Base-by-base conservation (phyloP, 2,113 vertebrate species). In the Chlamydotis undulata region DNA sequence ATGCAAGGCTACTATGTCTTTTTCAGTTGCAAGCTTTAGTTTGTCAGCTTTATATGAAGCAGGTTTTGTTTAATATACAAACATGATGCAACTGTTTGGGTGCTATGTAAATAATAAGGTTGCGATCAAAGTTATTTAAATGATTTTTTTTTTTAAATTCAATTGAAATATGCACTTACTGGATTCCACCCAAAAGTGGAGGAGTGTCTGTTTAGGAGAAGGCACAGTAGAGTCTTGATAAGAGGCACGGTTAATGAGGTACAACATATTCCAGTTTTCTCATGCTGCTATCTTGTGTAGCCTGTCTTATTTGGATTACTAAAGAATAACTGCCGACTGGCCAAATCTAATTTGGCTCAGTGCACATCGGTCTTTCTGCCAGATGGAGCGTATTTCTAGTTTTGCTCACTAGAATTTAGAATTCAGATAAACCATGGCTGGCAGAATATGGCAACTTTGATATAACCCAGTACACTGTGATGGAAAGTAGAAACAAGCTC, bases 61-160 rank as follows among this genome's bases (percentile, higher is more conserved):
- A 90, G 59, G 47, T 79, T 94, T 88, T 93, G 69, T 96, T 96
- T 93, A 89, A 55, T 91, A 73, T 53, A 81, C 67, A 90, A 94
- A 93, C 61, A 73, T 53, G 65, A 75, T 92, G 80, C 90, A 90
- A 35, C 79, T 73, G 52, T 96, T 94, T 81, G 88, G 73, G 61
- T 92, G 69, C 83, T 92, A 53, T 76, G 71, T 87, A 93, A 96
- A 93, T 88, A 90, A 52, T 43, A 91, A 92, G 71, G 68, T 81
- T 64, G 24, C 60, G 85, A 95, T 96, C 75, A 91, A 96, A 97
- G 88, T 61, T 92, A 88, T 59, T 92, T 35, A 95, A 90, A 75
- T 89, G 1, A 77, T 53, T 95, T 69, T 67, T 43, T 43, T 43
- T 43, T 41, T 41, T 41, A 41, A 57, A 82, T 94, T 95, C 52